Evolutionary conservation across 2,888 invertebrate genomes (phyloP).

Genomic region (Monochamus alternatus): DNA sequence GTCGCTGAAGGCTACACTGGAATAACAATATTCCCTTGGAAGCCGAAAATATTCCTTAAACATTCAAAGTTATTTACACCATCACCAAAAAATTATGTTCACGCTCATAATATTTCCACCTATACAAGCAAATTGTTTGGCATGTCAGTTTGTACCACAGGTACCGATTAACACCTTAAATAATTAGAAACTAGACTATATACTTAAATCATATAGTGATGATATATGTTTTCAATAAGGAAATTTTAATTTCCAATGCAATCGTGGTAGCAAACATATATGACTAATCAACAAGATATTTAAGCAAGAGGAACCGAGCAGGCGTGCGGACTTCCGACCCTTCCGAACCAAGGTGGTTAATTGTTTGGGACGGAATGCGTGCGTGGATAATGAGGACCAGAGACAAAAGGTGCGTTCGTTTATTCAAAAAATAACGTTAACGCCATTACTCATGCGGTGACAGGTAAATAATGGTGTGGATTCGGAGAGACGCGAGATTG

Average conservation of each 20-base stretch:
- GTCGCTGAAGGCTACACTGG: too few species aligned
- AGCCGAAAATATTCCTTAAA: too few species aligned
- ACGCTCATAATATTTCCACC: too few species aligned
- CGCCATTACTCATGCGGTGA: constrained; percentile 19
- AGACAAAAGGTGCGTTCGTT: constrained; percentile 23
- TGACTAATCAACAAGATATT: background rate
- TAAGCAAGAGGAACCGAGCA: background rate
- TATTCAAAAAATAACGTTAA: constrained; percentile 31
- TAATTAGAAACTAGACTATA: too few species aligned
- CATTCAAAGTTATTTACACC: too few species aligned
- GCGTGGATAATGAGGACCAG: constrained; percentile 21
- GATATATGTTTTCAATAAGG: too few species aligned
- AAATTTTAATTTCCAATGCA: background rate
- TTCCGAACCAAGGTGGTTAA: constrained; percentile 20
- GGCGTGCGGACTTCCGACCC: constrained; percentile 12
- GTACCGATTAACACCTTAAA: too few species aligned
- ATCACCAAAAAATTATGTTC: too few species aligned
- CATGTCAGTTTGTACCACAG: too few species aligned
- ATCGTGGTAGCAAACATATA: background rate
- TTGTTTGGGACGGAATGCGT: constrained; percentile 30
- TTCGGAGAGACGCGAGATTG: constrained; percentile 2
- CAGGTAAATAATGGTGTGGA: constrained; percentile 18
- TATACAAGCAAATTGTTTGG: too few species aligned
- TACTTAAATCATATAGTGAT: too few species aligned
- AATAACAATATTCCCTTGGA: too few species aligned